phyloP scores from a whole-genome alignment of 2,797 vertebrate species.

The Poecilia wingei region DNA sequence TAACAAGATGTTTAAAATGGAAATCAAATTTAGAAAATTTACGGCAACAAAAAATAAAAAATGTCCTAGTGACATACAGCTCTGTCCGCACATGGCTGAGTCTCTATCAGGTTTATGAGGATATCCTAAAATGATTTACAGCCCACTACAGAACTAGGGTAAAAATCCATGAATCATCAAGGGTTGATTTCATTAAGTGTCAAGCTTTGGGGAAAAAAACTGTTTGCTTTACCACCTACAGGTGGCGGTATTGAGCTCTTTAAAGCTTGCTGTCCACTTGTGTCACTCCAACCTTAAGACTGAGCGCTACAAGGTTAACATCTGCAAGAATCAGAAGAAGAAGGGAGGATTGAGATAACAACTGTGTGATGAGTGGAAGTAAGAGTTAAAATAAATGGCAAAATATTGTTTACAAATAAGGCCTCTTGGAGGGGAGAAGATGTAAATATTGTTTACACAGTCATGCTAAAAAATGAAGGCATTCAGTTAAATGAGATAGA shows the following conservation, averaged over 20 bases:
- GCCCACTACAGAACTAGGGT: conserved; percentile 53
- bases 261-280: conserved; percentile 17
- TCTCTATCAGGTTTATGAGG: conserved; percentile 52
- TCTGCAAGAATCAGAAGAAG: conserved; percentile 66
- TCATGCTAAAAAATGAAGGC: neutral
- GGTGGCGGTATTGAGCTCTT: conserved; percentile 82
- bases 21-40: neutral
- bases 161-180: conserved; percentile 70
- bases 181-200: conserved; percentile 65
- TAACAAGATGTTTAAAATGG: neutral
- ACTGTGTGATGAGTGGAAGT: conserved; percentile 5
- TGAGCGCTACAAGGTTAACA: conserved; percentile 76
- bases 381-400: neutral
- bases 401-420: neutral
- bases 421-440: neutral
- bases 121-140: conserved; percentile 68
- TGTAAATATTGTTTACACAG: neutral
- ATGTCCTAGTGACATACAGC: conserved; percentile 46
- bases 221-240: conserved; percentile 63
- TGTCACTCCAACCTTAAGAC: conserved; percentile 69
- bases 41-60: conserved; percentile 20
- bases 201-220: conserved; percentile 19
- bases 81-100: conserved; percentile 59
- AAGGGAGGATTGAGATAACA: conserved; percentile 29
- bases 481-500: conserved; percentile 6